phyloP scores from a whole-genome alignment of 2,888 invertebrate genomes.

The Ophion obscuratus region DNA sequence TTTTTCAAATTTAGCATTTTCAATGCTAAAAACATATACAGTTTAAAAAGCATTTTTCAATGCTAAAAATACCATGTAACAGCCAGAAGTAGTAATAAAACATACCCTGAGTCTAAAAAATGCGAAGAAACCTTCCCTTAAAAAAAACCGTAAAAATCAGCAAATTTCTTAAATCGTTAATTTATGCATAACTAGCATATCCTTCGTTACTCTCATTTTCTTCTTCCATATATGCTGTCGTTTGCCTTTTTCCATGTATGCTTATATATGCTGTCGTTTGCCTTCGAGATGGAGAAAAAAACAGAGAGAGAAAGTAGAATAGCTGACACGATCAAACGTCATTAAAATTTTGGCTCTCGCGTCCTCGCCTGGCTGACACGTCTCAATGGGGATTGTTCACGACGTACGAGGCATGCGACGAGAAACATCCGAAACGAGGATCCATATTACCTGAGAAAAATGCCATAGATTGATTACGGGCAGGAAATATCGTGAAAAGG shows the following conservation, averaged over 20 bases:
- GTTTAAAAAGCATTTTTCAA: too few relatives aligned
- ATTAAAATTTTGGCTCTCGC: constrained; percentile 59
- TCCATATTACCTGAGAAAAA: background rate
- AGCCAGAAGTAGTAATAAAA: too few relatives aligned
- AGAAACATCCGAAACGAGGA: constrained; percentile 14
- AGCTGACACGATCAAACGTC: constrained; percentile 47
- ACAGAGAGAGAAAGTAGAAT: background rate
- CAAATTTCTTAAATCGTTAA: background rate
- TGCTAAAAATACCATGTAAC: too few relatives aligned
- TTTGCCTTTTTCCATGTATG: too few relatives aligned
- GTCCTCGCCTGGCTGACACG: constrained; percentile 13
- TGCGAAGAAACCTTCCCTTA: too few relatives aligned
- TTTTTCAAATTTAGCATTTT: too few relatives aligned
- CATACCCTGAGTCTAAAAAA: too few relatives aligned
- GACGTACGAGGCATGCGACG: background rate
- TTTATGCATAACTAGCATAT: constrained; percentile 22
- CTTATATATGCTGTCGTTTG: constrained; percentile 45
- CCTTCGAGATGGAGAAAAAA: constrained; percentile 2
- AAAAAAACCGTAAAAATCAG: too few relatives aligned
- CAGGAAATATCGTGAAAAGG: constrained; percentile 6
- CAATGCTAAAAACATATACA: too few relatives aligned
- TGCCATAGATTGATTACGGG: background rate
- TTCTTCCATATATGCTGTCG: constrained; percentile 37
- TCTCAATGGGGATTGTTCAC: constrained; percentile 29
- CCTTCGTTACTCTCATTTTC: background rate